Percentiles rank a stretch among this genome's conserved stretches.
phyloP scores from a whole-genome alignment of 2,888 invertebrate species.

The Patella ulyssiponensis region DNA sequence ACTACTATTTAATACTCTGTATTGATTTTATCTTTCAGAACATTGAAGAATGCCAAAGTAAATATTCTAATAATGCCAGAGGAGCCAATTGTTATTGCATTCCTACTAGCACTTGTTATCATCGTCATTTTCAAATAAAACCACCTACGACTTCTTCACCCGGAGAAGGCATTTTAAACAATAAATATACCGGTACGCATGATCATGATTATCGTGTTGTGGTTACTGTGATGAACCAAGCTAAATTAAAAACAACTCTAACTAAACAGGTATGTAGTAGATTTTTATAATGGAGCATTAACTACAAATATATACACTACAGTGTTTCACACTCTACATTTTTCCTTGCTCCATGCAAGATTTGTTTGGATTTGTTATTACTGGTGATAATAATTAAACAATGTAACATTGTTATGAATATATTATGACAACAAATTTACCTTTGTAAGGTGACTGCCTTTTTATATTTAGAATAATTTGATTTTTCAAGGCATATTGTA shows the following conservation, averaged over 20 bases:
- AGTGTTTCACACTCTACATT: too few species aligned
- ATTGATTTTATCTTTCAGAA: conserved; percentile 24
- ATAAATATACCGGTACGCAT: conserved; percentile 43
- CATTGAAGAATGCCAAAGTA: conserved; percentile 34
- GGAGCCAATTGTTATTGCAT: conserved; percentile 52
- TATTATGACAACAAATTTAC: too few species aligned
- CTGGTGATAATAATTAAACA: too few species aligned
- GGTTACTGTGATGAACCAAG: conserved; percentile 49
- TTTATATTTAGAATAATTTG: too few species aligned
- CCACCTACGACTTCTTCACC: conserved; percentile 20
- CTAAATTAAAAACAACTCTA: conserved; percentile 39
- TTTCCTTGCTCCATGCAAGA: too few species aligned
- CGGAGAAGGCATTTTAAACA: conserved; percentile 32
- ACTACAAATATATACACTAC: too few species aligned
- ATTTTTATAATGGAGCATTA: too few species aligned
- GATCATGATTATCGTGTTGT: conserved; percentile 52
- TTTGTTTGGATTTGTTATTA: too few species aligned
- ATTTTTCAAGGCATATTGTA: too few species aligned
- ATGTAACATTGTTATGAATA: too few species aligned
- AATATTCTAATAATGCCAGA: conserved; percentile 34
- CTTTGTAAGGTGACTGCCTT: too few species aligned
- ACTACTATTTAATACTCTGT: too few species aligned
- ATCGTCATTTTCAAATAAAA: conserved; percentile 46
- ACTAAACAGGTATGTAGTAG: conserved; percentile 38
- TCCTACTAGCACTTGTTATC: conserved; percentile 45